Percentiles rank a stretch among this genome's conserved stretches.
Evolutionary conservation across 2,797 vertebrate genomes (phyloP).

Genomic region (Aplochiton taeniatus): DNA sequence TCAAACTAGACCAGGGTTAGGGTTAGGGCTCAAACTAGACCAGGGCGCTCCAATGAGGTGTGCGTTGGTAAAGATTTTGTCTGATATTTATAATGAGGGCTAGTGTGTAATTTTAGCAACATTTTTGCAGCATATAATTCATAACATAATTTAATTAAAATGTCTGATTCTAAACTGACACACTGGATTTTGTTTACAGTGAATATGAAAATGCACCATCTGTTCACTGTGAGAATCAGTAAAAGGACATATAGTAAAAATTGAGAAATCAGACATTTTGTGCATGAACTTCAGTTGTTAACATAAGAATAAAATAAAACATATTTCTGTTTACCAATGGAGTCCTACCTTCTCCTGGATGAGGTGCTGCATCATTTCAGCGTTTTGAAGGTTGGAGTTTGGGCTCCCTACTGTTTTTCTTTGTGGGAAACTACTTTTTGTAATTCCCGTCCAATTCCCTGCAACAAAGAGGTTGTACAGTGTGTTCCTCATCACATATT

Average conservation of each 20-base stretch:
- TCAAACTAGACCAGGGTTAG: background rate
- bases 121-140: too few species aligned
- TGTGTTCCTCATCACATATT: background rate
- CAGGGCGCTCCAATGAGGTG: background rate
- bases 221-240: too few species aligned
- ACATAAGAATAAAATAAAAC: background rate
- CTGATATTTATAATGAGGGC: too few species aligned
- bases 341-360: conserved; percentile 58
- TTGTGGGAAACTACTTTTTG: background rate
- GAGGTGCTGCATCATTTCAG: conserved; percentile 4
- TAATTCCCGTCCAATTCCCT: conserved; percentile 36
- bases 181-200: too few species aligned
- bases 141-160: too few species aligned
- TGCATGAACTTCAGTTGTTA: background rate
- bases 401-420: background rate
- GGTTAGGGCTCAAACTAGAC: too few species aligned
- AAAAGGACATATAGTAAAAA: background rate
- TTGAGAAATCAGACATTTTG: background rate
- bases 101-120: too few species aligned
- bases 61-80: too few species aligned
- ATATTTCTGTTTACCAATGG: background rate
- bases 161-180: too few species aligned
- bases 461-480: conserved; percentile 1
- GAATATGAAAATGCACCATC: too few species aligned
- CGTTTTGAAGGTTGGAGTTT: background rate